Evolutionary conservation across 2,888 invertebrate species (phyloP).

Genomic region (Gryllus longicercus): DNA sequence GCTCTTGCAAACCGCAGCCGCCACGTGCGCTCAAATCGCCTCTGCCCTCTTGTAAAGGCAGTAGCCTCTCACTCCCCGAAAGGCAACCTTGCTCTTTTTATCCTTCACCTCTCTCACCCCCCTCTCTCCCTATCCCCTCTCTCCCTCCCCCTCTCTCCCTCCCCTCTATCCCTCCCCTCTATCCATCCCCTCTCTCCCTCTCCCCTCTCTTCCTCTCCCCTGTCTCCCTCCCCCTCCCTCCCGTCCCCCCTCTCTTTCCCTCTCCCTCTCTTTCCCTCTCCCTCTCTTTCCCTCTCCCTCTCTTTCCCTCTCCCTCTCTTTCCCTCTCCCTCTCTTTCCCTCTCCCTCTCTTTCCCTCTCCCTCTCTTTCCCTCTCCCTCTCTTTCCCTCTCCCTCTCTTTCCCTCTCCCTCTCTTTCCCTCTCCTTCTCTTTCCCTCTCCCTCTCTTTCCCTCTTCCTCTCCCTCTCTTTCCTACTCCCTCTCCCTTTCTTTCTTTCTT

Average conservation of each 20-base stretch:
- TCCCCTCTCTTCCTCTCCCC: too few species aligned
- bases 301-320: background rate
- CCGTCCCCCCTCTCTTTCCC: background rate
- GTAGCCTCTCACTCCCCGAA: background rate
- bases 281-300: too few species aligned
- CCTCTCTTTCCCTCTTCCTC: background rate
- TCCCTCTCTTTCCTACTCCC: too few species aligned
- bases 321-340: background rate
- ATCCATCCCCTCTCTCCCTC: too few species aligned
- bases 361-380: conserved; percentile 21
- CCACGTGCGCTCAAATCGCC: too few species aligned
- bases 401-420: conserved; percentile 4
- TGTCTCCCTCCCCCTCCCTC: conserved; percentile 18
- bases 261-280: background rate
- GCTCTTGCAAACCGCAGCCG: too few species aligned
- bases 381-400: conserved; percentile 22
- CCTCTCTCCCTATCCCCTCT: too few species aligned
- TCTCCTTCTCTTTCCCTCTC: conserved; percentile 3
- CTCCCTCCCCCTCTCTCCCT: too few species aligned
- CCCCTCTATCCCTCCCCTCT: too few species aligned
- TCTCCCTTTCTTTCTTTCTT: too few species aligned
- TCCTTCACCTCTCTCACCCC: too few species aligned
- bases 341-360: background rate
- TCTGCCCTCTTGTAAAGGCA: too few species aligned
- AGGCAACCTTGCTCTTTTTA: background rate